Base-by-base conservation (phyloP, 1,140 invertebrate species). In the Pseudomyrmex dendroicus region DNA sequence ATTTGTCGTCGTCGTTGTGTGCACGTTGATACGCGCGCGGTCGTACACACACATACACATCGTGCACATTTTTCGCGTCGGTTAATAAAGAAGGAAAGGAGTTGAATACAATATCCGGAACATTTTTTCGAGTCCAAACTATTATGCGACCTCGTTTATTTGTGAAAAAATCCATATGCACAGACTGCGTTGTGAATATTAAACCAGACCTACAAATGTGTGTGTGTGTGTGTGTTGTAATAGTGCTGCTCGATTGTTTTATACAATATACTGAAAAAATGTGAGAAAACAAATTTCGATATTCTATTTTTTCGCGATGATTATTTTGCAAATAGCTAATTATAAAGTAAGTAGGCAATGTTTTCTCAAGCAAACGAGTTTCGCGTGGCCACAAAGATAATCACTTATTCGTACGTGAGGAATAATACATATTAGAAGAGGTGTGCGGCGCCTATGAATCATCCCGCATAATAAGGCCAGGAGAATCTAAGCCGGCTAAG, bases 401-500 rank as follows among this genome's bases (percentile, higher is more conserved):
- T 57, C 20, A 63, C 48, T 68, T 68, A 59, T 59, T 63, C 62
- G 46, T 54, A 52, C n/a, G 35, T 35, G 52, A 13, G 48, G 12
- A 35, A 48, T 70, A 72, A 72, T 35, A 35, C 35, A 35, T 35
- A 35, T 80, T 72, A 59, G 20, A 72, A 17, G 12, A 15, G 35
- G 20, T 20, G 17, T 54, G 22, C 57, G 17, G 22, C 59, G 48
- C 35, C 20, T 72, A 25, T 80, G 54, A 80, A 80, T 80, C 35
- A 80, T 72, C 15, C 20, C 9, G 44, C 12, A 35, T 80, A 72
- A 80, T 80, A 22, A 70, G 76, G n/a, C 68, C 44, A 72, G 35
- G 66, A 72, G 68, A 57, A 20, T 80, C 22, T 80, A 72, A 72
- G 15, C 20, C 15, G 22, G 12, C 57, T 78, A 78, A 78, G 20